phyloP scores from a whole-genome alignment of 2,888 invertebrate species.

The Melikaiella ostensackeni region DNA sequence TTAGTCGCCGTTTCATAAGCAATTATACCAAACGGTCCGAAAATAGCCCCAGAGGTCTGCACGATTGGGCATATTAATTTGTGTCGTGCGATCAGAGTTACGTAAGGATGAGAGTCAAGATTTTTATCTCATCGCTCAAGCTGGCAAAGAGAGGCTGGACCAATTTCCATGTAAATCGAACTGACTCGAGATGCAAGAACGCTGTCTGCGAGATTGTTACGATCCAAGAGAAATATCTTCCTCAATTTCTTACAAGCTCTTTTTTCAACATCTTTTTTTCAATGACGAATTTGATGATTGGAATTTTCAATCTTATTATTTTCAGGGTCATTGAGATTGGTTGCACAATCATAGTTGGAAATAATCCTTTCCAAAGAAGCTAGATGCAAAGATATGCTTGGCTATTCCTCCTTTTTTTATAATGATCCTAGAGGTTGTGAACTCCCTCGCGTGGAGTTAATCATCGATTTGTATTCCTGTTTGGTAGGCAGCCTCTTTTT shows the following conservation, averaged over 20 bases:
- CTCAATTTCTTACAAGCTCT: constrained; percentile 4
- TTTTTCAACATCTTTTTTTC: neutral
- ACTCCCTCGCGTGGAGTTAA: constrained; percentile 2
- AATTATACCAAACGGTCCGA: neutral
- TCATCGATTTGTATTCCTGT: constrained; percentile 13
- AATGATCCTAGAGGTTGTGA: neutral
- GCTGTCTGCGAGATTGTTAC: constrained; percentile 18
- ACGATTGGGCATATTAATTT: constrained; percentile 1
- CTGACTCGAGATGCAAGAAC: constrained; percentile 23
- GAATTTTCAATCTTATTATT: too few species aligned
- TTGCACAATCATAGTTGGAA: too few species aligned
- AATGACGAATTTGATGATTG: neutral
- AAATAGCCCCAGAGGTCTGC: neutral
- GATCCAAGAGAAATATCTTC: constrained; percentile 24
- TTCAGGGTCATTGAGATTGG: too few species aligned
- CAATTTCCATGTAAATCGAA: constrained; percentile 39
- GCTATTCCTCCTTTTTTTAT: neutral
- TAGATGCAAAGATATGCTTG: too few species aligned
- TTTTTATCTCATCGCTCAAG: constrained; percentile 37
- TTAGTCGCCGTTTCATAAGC: neutral
- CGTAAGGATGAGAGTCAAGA: constrained; percentile 22
- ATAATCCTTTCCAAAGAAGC: too few species aligned
- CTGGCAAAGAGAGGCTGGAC: constrained; percentile 33
- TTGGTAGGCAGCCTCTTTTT: neutral
- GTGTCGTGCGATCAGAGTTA: constrained; percentile 1